Evolutionary conservation across 2,113 vertebrate genomes (phyloP), one percentile per base, ranked within the genome.

Genomic region (Odocoileus hemionus): DNA sequence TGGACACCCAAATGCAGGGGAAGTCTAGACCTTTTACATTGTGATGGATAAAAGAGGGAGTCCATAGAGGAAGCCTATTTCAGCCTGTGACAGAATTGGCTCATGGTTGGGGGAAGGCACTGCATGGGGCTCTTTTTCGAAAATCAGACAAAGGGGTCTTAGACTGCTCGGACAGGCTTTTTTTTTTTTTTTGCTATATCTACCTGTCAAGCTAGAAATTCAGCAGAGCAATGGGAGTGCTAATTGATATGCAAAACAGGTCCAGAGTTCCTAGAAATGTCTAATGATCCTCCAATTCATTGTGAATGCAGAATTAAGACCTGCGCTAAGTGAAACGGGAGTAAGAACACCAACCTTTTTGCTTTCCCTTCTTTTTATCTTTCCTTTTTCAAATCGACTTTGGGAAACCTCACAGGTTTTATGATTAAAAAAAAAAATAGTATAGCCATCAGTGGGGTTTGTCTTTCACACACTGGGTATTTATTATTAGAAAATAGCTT

Each of bases 201-300:
- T 95, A 85, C 95, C 92, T 97, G 96, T 96, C 96, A 98, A 95
- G 80, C 78, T 94, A 94, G 95, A 97, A 93, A 98, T 94, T 97
- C 96, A 95, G n/a, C 52, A 97, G 95, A 95, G 98, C 94, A 64
- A 93, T 76, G 94, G 93, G 91, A 91, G 70, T 83, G 76, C 89
- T 98, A 85, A 92, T 98, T 97, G 96, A 97, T 64, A 98, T 98
- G 97, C 98, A 97, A 98, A 98, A 89, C 19, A 61, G 94, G 86
- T 96, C 86, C 87, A 57, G 94, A 36, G 92, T 97, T 98, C 97
- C 96, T 97, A 93, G 97, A 98, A 76, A 95, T 58, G 91, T 94
- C 97, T 98, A 96, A 96, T 96, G 67, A 98, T 94, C 89, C 92
- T 84, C 60, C 96, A 15, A 54, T 86, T 98, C 16, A 93, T 95